Percentiles rank a stretch among this genome's conserved stretches.
Evolutionary conservation across 2,113 vertebrate genomes (phyloP).

Genomic region (Phrynosoma platyrhinos): DNA sequence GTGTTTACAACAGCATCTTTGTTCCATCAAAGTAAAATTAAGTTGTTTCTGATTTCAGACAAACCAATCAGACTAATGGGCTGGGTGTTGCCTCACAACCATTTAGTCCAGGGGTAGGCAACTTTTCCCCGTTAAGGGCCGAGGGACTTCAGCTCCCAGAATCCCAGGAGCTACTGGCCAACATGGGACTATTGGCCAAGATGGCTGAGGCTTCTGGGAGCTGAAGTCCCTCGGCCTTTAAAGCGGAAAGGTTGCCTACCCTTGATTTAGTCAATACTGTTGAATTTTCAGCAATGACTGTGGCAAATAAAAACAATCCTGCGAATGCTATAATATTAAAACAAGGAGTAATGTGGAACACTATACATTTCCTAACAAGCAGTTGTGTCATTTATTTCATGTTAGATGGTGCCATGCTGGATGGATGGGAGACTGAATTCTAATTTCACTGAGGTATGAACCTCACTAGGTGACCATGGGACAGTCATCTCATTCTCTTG

Average conservation of each 20-base stretch:
- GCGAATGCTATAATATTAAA: constrained; percentile 19
- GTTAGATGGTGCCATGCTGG: neutral
- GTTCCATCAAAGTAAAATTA: constrained; percentile 42
- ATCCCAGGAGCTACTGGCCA: too few species aligned
- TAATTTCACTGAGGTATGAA: neutral
- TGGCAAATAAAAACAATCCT: constrained; percentile 16
- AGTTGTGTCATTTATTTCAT: neutral
- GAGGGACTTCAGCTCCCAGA: too few species aligned
- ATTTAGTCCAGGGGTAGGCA: too few species aligned
- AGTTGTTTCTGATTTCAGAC: constrained; percentile 49
- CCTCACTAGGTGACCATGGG: neutral
- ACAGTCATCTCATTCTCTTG: neutral
- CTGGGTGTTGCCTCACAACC: constrained; percentile 57
- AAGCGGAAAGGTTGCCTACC: too few species aligned
- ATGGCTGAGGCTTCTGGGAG: too few species aligned
- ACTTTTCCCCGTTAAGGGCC: too few species aligned
- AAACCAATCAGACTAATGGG: constrained; percentile 52
- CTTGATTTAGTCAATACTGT: too few species aligned
- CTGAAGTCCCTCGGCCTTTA: too few species aligned
- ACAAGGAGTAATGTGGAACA: constrained; percentile 16
- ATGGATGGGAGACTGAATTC: neutral
- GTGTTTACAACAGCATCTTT: neutral
- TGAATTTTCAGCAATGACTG: neutral
- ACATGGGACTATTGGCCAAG: too few species aligned
- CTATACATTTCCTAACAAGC: constrained; percentile 13